phyloP scores from a whole-genome alignment of 2,797 vertebrate species.

The Urophycis tenuis region DNA sequence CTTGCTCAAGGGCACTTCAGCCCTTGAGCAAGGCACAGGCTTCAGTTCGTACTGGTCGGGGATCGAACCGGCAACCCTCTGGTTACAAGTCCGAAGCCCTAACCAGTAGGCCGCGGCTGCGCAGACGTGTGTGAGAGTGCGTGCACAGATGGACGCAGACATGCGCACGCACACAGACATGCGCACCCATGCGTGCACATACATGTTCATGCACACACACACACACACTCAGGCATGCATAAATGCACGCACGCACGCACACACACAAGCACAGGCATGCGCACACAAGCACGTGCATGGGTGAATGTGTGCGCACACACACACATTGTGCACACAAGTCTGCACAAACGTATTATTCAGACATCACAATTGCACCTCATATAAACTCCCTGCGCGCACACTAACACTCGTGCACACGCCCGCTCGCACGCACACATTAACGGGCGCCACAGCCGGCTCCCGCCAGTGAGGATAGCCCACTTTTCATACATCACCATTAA shows the following conservation, averaged over 20 bases:
- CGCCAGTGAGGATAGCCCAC: slow-evolving; percentile 64
- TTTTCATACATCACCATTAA: slow-evolving; percentile 83
- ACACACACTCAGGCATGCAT: slow-evolving; percentile 17
- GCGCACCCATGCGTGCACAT: neutral
- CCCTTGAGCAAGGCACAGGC: too few relatives aligned
- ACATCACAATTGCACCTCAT: neutral
- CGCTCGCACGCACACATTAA: slow-evolving; percentile 21
- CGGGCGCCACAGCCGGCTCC: slow-evolving; percentile 34
- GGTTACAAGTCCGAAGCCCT: too few relatives aligned
- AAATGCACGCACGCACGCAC: neutral
- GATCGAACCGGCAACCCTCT: too few relatives aligned
- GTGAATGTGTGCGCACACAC: slow-evolving; percentile 20
- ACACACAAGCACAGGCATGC: neutral
- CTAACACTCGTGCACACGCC: neutral
- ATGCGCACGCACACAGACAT: slow-evolving; percentile 4
- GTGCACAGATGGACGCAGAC: slow-evolving; percentile 30
- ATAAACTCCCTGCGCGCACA: neutral
- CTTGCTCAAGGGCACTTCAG: too few relatives aligned
- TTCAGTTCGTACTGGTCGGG: too few relatives aligned
- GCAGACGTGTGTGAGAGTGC: too few relatives aligned
- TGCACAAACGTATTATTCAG: neutral
- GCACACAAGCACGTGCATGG: neutral
- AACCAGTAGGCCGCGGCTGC: too few relatives aligned
- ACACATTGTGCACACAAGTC: slow-evolving; percentile 11
- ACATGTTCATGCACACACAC: slow-evolving; percentile 21